Evolutionary conservation across 2,888 invertebrate species (phyloP).

Genomic region (Tetragnatha montana): DNA sequence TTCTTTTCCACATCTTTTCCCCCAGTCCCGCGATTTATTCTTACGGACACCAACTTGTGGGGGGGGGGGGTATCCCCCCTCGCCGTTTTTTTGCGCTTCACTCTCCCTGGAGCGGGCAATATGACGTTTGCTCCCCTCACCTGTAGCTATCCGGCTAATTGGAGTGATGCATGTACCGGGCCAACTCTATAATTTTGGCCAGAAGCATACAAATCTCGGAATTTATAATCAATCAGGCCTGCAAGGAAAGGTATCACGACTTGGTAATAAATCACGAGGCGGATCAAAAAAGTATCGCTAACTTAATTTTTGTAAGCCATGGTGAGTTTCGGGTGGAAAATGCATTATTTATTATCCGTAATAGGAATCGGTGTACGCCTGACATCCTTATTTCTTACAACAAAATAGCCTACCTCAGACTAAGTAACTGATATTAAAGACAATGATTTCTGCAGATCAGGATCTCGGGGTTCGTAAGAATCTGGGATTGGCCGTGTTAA

Average conservation of each 20-base stretch:
- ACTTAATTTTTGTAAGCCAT: slow-evolving; percentile 56
- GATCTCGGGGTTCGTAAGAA: background rate
- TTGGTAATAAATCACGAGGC: slow-evolving; percentile 58
- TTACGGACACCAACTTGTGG: slow-evolving; percentile 40
- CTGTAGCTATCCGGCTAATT: slow-evolving; percentile 54
- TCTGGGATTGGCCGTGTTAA: background rate
- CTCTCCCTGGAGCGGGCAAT: slow-evolving; percentile 24
- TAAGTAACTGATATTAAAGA: slow-evolving; percentile 24
- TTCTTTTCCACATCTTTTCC: slow-evolving; percentile 44
- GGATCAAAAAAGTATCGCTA: slow-evolving; percentile 49
- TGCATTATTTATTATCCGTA: slow-evolving; percentile 47
- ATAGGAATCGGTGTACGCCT: slow-evolving; percentile 15
- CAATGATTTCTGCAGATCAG: slow-evolving; percentile 3
- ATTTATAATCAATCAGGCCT: slow-evolving; percentile 57
- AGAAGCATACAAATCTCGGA: slow-evolving; percentile 42
- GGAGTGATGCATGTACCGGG: slow-evolving; percentile 30
- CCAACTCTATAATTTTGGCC: slow-evolving; percentile 40
- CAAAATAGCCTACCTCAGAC: slow-evolving; percentile 6
- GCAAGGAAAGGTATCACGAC: slow-evolving; percentile 46
- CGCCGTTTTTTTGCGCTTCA: slow-evolving; percentile 9
- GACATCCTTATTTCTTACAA: slow-evolving; percentile 49
- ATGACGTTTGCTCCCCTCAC: slow-evolving; percentile 49
- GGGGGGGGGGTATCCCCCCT: slow-evolving; percentile 13
- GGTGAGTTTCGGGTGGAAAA: slow-evolving; percentile 27
- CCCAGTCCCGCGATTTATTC: slow-evolving; percentile 62